These are phyloP conservation scores for Eupleurogrammus muticus DNA, from an alignment of 2,797 vertebrate species.

Conservation along the genomic window DNA sequence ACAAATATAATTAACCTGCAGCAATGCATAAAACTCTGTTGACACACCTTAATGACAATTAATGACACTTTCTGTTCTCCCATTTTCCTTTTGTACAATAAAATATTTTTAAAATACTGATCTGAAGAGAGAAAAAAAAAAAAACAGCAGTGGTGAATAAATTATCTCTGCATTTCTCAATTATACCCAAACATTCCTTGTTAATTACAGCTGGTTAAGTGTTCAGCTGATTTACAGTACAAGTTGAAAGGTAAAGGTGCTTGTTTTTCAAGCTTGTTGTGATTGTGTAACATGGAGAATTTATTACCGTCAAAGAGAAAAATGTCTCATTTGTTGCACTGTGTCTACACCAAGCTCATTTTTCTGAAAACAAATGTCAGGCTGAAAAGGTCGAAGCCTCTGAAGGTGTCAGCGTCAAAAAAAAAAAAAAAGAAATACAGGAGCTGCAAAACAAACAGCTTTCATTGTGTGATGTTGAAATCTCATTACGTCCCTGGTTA, in stretches of 20 bases:
- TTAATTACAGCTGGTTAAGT: constrained; percentile 58
- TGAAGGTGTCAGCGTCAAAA: constrained; percentile 48
- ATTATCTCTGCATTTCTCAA: constrained; percentile 62
- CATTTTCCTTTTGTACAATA: constrained; percentile 44
- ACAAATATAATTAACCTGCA: constrained; percentile 59
- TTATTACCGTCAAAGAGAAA: constrained; percentile 44
- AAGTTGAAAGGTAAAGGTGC: constrained; percentile 41
- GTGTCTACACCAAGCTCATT: constrained; percentile 59
- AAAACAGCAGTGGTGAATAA: constrained; percentile 56
- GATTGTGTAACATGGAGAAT: constrained; percentile 57
- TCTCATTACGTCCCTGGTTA: constrained; percentile 22
- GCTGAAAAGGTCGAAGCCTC: constrained; percentile 69
- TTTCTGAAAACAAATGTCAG: constrained; percentile 69
- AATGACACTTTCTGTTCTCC: constrained; percentile 24
- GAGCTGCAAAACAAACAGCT: constrained; percentile 54
- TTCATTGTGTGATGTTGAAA: constrained; percentile 18
- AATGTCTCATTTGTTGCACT: constrained; percentile 66
- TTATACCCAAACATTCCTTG: constrained; percentile 33
- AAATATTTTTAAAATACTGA: constrained; percentile 70
- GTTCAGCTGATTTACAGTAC: constrained; percentile 54
- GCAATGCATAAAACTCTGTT: constrained; percentile 63
- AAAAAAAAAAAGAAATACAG: constrained; percentile 16
- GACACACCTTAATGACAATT: constrained; percentile 28
- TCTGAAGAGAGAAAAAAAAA: constrained; percentile 20
- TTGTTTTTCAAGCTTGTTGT: constrained; percentile 50